Percentiles rank a stretch among this genome's conserved stretches.
Evolutionary conservation across 2,888 invertebrate genomes (phyloP).

Genomic region (Patella ulyssiponensis): DNA sequence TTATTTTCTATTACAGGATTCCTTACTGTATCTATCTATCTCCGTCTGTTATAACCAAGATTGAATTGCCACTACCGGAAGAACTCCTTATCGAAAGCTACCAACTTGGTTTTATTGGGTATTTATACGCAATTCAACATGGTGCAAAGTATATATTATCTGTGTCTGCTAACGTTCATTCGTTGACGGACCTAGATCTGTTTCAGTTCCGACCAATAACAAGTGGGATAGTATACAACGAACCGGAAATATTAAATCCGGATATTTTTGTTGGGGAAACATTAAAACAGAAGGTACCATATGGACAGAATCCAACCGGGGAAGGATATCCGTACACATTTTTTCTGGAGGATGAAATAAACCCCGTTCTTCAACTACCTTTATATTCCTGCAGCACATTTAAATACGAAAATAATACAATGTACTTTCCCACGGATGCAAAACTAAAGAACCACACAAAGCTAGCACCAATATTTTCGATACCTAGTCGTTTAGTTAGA

Average conservation of each 20-base stretch:
- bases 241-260: not conserved
- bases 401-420: constrained; percentile 6
- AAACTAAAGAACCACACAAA: not conserved
- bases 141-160: not conserved
- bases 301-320: not conserved
- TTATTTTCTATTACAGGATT: not conserved
- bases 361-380: not conserved
- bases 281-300: not conserved
- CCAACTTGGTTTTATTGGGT: not conserved
- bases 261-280: not conserved
- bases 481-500: not conserved
- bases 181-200: not conserved
- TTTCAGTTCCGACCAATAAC: not conserved
- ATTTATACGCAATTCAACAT: constrained; percentile 2
- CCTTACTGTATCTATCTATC: not conserved
- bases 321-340: not conserved
- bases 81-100: not conserved
- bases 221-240: not conserved
- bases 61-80: too few species aligned
- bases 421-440: not conserved
- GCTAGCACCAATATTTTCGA: not conserved
- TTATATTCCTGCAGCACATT: not conserved
- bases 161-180: constrained; percentile 2
- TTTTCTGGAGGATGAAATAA: not conserved
- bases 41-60: not conserved